phyloP scores from a whole-genome alignment of 1,140 invertebrate genomes.

The Scaptomyza hsui region DNA sequence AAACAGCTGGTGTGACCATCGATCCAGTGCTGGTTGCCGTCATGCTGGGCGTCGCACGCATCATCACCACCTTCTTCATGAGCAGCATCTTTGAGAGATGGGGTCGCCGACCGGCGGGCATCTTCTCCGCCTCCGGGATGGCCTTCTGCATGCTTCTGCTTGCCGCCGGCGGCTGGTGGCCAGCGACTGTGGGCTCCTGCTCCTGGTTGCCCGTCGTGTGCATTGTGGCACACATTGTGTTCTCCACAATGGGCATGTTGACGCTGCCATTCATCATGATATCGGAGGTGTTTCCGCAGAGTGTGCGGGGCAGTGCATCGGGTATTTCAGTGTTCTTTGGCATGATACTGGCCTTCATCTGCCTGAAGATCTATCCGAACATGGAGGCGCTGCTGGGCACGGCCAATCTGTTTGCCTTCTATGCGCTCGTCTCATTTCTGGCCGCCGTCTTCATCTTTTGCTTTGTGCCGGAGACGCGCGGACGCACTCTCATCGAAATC shows the following conservation, averaged over 20 bases:
- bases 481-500: conserved; percentile 90
- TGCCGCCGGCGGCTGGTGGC: conserved; percentile 84
- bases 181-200: conserved; percentile 44
- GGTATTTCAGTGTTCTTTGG: conserved; percentile 88
- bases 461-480: conserved; percentile 92
- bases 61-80: conserved; percentile 86
- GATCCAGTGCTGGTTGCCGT: conserved; percentile 86
- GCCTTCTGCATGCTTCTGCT: conserved; percentile 86
- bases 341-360: conserved; percentile 89
- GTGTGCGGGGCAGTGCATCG: conserved; percentile 88
- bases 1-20: conserved; percentile 85
- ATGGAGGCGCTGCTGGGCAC: conserved; percentile 86
- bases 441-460: conserved; percentile 89
- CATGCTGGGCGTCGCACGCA: conserved; percentile 86
- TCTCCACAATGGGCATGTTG: conserved; percentile 87
- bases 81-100: conserved; percentile 86
- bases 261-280: conserved; percentile 90
- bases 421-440: conserved; percentile 87
- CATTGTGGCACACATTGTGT: conserved; percentile 87
- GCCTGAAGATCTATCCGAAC: conserved; percentile 90
- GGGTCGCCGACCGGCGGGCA: conserved; percentile 85
- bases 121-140: conserved; percentile 87
- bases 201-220: conserved; percentile 84
- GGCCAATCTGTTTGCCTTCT: conserved; percentile 90
- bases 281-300: conserved; percentile 89